Conservation (phyloP, 2,888 invertebrate genomes). For the Scaptodrosophila latifasciaeformis region DNA sequence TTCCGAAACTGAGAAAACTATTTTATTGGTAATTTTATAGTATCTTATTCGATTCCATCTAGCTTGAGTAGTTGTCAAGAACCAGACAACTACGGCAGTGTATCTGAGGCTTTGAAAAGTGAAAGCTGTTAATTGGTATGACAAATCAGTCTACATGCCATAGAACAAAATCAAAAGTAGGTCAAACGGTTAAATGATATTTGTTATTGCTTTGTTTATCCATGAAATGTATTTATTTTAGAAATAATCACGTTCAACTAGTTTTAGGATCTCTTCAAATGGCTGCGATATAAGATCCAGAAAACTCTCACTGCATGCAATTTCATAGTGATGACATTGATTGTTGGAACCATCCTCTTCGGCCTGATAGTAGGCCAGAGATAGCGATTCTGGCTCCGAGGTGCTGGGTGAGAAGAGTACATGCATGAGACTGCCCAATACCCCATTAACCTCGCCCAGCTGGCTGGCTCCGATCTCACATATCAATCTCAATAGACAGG, state of each 20-base stretch:
- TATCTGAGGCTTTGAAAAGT: constrained; percentile 26
- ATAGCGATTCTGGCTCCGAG: constrained; percentile 62
- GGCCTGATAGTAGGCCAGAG: constrained; percentile 67
- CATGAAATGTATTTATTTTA: constrained; percentile 8
- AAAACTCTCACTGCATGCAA: constrained; percentile 57
- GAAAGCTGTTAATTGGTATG: constrained; percentile 55
- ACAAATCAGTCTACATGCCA: neutral
- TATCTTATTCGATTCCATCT: too few relatives aligned
- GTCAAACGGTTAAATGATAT: neutral
- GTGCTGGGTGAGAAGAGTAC: constrained; percentile 79
- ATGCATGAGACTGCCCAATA: constrained; percentile 81
- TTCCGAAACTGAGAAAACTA: too few relatives aligned
- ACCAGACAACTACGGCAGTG: neutral
- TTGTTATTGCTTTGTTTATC: constrained; percentile 1
- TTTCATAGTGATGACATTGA: constrained; percentile 55
- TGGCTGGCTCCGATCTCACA: constrained; percentile 78
- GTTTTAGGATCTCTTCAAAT: constrained; percentile 54
- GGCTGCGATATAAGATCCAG: constrained; percentile 67
- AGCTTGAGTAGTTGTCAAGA: too few relatives aligned
- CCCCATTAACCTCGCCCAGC: constrained; percentile 77
- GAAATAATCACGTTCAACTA: constrained; percentile 37
- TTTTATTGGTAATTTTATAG: too few relatives aligned
- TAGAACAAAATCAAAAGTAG: neutral
- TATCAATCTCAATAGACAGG: constrained; percentile 80
- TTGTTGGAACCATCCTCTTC: constrained; percentile 65